Base-by-base conservation (phyloP, 2,888 invertebrate genomes). In the Stramonita haemastoma region DNA sequence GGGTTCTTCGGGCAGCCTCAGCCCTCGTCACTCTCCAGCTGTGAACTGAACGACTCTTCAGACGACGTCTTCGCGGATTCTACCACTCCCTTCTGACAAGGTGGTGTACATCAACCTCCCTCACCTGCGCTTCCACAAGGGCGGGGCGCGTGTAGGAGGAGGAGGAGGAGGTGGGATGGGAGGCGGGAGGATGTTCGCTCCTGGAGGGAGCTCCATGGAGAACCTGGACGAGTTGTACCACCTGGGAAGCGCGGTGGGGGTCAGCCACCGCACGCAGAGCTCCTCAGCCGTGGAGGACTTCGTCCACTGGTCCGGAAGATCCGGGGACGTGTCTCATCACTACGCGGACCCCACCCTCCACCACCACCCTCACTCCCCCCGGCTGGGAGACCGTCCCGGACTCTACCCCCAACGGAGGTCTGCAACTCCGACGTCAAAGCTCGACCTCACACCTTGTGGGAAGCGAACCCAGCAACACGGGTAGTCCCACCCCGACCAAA, bases 231-330 rank as follows among this genome's bases (percentile, higher is more conserved):
- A 36, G 60, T 90, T 46, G 84, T 89, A 84, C 56, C 22, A 26
- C 46, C 1, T 81, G 26, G 88, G 83, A 26, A 77, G 85, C 60
- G n/a, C 46, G 26, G 60, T 15, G 22, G 57, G 89, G 79, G 81
- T 87, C 29, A 36, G 77, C 73, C 90, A 91, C 46, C 90, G 93
- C 46, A 93, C 93, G 36, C 92, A 93, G 66, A 94, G 93, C 92
- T 92, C 93, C 0, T 94, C 94, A 5, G 93, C 93, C 22, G 92
- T 93, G 19, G 94, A 94, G 81, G 94, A 94, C 70, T 90, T 92
- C 15, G 86, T 92, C 13, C 87, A 85, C 19, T 92, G 90, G 91
- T 81, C 90, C 2, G 46, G 73, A 46, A 22, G 81, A 36, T 22
- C 73, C 2, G 73, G 22, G 2, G 60, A 15, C 22, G 60, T 60